Base-by-base conservation (phyloP, 2,113 vertebrate genomes). In the Tetrao urogallus region DNA sequence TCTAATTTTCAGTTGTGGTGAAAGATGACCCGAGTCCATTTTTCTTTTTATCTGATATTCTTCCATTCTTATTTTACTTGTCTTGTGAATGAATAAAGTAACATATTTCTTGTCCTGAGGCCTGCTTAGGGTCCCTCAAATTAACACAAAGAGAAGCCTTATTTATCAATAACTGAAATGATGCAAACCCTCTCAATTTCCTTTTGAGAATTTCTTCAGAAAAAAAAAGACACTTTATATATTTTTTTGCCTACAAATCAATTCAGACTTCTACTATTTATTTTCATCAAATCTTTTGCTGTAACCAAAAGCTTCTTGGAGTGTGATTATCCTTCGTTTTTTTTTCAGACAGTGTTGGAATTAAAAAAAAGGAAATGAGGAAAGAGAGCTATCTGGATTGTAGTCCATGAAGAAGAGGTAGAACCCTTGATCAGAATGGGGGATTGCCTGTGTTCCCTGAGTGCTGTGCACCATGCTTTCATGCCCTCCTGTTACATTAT, bases 1-100 rank as follows among this genome's bases (percentile, higher is more conserved):
- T 90, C 82, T 88, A n/a, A 32, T 77, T 91, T 90, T 82, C 57
- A 67, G 15, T 88, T 72, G 52, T 42, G 63, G 64, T 94, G 82
- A 94, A 78, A 89, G n/a, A 57, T 60, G 78, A 54, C 38, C 86
- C 82, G 8, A 77, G 45, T 88, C 42, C 9, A 64, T 40, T 80
- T 80, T 52, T 5, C 32, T 7, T 89, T 92, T 93, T 70, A 30
- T 73, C 64, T 88, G 64, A 48, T 76, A 32, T 72, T 87, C 12
- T 87, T 80, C 64, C 42, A 34, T 82, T 87, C 61, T 79, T 73
- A 38, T 92, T 86, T 88, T 36, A 22, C 32, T 11, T 77, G 19
- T 75, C 50, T 56, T 13, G 30, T 43, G 54, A 76, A 79, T 70
- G 30, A 77, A 71, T 50, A 74, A 81, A 78, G 32, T 45, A 80